Conservation (phyloP, 2,113 vertebrate genomes). For the Lichenostomus cassidix region DNA sequence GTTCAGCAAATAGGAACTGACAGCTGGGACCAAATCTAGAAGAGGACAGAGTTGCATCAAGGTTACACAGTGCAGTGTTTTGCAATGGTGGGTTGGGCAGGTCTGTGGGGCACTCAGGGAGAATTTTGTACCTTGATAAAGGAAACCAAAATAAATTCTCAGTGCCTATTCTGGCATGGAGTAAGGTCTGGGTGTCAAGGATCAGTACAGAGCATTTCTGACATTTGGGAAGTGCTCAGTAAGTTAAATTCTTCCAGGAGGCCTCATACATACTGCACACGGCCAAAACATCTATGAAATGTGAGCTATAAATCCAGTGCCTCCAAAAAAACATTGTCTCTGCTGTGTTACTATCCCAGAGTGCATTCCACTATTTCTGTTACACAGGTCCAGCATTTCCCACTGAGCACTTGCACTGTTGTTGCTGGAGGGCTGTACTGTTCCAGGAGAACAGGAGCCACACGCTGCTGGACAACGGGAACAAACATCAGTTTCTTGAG, state of each 20-base stretch:
- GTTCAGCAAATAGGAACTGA: neutral
- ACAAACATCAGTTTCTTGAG: neutral
- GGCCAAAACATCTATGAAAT: neutral
- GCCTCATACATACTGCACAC: neutral
- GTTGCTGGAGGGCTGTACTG: slow-evolving; percentile 16
- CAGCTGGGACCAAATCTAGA: neutral
- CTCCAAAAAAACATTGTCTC: neutral
- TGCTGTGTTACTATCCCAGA: neutral
- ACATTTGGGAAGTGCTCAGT: neutral
- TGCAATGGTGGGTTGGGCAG: too few species aligned
- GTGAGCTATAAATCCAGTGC: neutral
- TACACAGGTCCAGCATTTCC: neutral
- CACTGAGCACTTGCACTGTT: rapidly evolving
- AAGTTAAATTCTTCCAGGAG: neutral
- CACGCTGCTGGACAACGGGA: neutral
- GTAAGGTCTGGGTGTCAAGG: neutral
- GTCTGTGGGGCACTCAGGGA: neutral
- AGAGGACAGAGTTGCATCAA: neutral
- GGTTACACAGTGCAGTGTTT: neutral
- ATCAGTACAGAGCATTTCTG: neutral
- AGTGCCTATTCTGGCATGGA: rapidly evolving
- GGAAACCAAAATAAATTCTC: neutral
- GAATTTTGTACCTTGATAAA: neutral
- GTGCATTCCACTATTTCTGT: neutral
- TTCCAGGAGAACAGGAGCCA: neutral